phyloP scores from a whole-genome alignment of 2,797 vertebrate species.

The Tragelaphus eurycerus region DNA sequence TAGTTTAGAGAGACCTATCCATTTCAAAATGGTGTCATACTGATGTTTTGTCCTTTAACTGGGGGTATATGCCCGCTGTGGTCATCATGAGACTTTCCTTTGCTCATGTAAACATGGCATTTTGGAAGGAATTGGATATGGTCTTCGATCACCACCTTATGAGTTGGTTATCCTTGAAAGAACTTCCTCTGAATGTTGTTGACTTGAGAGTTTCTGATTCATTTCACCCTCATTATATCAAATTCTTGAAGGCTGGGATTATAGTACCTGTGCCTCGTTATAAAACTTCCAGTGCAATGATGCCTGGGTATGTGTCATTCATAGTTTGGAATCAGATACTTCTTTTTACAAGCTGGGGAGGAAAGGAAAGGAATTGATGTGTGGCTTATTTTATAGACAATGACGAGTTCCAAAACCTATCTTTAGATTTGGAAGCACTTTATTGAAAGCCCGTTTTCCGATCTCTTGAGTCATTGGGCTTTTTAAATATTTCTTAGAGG shows the following conservation, averaged over 20 bases:
- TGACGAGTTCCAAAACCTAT: not conserved
- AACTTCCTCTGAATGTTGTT: conserved; percentile 61
- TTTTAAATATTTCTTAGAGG: not conserved
- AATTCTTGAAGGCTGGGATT: conserved; percentile 67
- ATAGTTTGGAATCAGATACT: conserved; percentile 62
- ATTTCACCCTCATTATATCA: conserved; percentile 86
- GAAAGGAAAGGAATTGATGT: not conserved
- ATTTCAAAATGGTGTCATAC: conserved; percentile 66
- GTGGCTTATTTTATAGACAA: not conserved
- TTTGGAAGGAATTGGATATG: conserved; percentile 81
- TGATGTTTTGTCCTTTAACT: conserved; percentile 54
- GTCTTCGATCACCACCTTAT: conserved; percentile 77
- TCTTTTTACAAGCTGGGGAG: conserved; percentile 10
- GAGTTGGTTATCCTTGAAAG: conserved; percentile 65
- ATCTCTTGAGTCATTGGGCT: not conserved
- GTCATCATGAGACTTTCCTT: not conserved
- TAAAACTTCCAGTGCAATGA: conserved; percentile 79
- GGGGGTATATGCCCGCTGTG: not conserved
- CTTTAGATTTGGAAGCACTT: conserved; percentile 34
- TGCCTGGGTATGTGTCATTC: conserved; percentile 79
- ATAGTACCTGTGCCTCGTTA: conserved; percentile 63
- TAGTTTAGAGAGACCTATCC: conserved; percentile 84
- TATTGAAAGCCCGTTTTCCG: not conserved
- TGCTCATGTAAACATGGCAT: conserved; percentile 15
- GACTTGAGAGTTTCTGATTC: conserved; percentile 76